Evolutionary conservation across 2,888 invertebrate species (phyloP).

Genomic region (Drosophila paranaensis): DNA sequence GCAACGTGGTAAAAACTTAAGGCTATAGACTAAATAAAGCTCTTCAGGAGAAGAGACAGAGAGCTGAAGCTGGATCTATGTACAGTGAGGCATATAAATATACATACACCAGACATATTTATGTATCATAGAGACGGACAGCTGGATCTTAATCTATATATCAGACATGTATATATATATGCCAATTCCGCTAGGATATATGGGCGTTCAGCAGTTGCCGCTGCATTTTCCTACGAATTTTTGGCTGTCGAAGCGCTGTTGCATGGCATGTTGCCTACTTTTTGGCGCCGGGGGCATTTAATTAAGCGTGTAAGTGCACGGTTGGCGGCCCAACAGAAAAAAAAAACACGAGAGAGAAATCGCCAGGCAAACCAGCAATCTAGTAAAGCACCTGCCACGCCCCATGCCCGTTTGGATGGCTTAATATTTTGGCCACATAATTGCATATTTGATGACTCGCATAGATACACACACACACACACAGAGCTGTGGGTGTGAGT

Average conservation of each 20-base stretch:
- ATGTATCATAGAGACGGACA: too few species aligned
- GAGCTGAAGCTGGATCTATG: too few species aligned
- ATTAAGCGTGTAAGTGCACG: slow-evolving; percentile 75
- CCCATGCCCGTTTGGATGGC: neutral
- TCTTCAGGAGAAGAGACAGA: too few species aligned
- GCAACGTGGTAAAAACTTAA: too few species aligned
- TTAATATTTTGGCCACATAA: slow-evolving; percentile 47
- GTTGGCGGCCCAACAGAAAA: slow-evolving; percentile 25
- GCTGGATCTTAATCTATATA: too few species aligned
- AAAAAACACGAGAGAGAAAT: neutral
- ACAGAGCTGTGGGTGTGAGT: neutral
- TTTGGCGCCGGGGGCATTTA: slow-evolving; percentile 63
- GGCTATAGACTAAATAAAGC: too few species aligned
- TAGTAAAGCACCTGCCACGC: slow-evolving; percentile 11
- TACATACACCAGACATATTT: too few species aligned
- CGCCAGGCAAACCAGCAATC: slow-evolving; percentile 27
- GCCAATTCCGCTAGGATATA: neutral
- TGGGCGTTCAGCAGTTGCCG: neutral
- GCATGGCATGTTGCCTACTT: slow-evolving; percentile 69
- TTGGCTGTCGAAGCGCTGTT: slow-evolving; percentile 34
- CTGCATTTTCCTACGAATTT: neutral
- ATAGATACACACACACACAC: slow-evolving; percentile 11
- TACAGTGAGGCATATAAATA: too few species aligned
- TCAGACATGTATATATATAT: too few species aligned
- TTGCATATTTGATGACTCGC: slow-evolving; percentile 55